A percentile compares a stretch with the other conserved stretches of the same genome.
phyloP scores from a whole-genome alignment of 2,888 invertebrate genomes.

The Anoncus sp. region DNA sequence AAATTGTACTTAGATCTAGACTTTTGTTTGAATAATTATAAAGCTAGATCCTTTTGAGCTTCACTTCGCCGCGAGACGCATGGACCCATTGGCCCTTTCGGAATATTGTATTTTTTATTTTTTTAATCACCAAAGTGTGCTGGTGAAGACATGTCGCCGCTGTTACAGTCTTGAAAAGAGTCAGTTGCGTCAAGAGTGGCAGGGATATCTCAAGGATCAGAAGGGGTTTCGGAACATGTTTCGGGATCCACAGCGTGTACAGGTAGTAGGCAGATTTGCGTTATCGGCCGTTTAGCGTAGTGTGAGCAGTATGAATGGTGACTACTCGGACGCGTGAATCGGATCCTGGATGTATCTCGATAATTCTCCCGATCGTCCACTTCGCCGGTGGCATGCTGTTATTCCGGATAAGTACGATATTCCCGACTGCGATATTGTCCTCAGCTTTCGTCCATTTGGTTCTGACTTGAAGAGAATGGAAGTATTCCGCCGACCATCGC shows the following conservation, averaged over 20 bases:
- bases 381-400: background rate
- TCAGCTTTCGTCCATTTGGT: background rate
- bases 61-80: too few species aligned
- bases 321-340: background rate
- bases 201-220: too few species aligned
- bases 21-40: too few species aligned
- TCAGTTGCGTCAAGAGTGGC: too few species aligned
- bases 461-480: background rate
- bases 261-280: background rate
- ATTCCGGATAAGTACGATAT: background rate
- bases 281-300: background rate
- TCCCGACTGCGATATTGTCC: background rate
- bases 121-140: too few species aligned
- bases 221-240: too few species aligned
- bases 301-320: background rate
- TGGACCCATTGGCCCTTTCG: too few species aligned
- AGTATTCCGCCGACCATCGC: constrained; percentile 14
- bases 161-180: constrained; percentile 2
- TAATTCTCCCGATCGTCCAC: background rate
- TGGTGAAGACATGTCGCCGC: too few species aligned
- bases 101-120: too few species aligned
- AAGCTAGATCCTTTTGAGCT: too few species aligned
- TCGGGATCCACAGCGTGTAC: background rate
- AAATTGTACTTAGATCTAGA: too few species aligned
- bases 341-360: background rate